A percentile compares a stretch with the other conserved stretches of the same genome.
phyloP scores from a whole-genome alignment of 2,113 vertebrate species.

The Grantiella picta region DNA sequence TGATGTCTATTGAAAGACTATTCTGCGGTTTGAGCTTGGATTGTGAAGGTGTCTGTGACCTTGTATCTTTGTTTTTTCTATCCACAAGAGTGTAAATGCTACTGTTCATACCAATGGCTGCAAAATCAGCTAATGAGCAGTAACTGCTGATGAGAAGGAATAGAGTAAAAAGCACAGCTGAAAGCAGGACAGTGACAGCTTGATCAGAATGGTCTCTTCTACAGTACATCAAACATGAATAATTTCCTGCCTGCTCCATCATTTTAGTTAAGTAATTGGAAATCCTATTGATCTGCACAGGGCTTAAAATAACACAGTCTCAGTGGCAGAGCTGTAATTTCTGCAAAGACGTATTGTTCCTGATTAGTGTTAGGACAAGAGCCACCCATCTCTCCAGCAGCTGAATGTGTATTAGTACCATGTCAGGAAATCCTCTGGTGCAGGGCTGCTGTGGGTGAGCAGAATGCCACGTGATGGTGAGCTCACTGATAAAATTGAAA shows the following conservation, averaged over 20 bases:
- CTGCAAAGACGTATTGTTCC: neutral
- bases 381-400: neutral
- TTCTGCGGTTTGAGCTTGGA: neutral
- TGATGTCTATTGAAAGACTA: neutral
- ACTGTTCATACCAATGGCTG: neutral
- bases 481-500: neutral
- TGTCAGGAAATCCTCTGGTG: neutral
- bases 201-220: slow-evolving; percentile 6
- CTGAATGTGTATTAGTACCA: neutral
- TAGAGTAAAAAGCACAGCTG: neutral
- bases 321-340: neutral
- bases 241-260: slow-evolving; percentile 16
- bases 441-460: neutral
- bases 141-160: neutral
- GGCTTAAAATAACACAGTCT: slow-evolving; percentile 5
- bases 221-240: slow-evolving; percentile 6
- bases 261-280: slow-evolving; percentile 39
- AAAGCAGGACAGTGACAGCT: neutral
- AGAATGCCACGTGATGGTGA: neutral
- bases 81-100: neutral
- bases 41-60: neutral
- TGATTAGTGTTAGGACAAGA: neutral
- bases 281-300: neutral
- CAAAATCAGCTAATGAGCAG: slow-evolving; percentile 5
- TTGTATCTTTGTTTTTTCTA: neutral